Evolutionary conservation across 2,797 vertebrate species (phyloP).

Genomic region (Etheostoma nigrum): DNA sequence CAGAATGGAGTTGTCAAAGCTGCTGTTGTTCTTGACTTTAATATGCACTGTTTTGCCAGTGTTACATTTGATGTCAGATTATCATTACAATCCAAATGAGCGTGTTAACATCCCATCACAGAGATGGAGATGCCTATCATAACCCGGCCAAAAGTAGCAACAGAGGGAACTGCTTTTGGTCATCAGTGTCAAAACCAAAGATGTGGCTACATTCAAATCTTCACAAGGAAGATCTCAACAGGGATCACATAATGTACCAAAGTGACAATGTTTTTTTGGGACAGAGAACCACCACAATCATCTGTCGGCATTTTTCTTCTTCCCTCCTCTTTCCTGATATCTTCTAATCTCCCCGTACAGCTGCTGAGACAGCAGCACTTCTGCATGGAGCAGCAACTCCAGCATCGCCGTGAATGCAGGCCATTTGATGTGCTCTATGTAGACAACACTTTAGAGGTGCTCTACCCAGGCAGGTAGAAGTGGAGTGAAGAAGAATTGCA

Average conservation of each 20-base stretch:
- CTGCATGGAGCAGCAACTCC: conserved; percentile 65
- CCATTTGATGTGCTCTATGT: conserved; percentile 74
- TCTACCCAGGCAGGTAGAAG: conserved; percentile 52
- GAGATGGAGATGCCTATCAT: conserved; percentile 55
- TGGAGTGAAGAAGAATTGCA: conserved; percentile 38
- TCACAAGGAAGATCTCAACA: conserved; percentile 40
- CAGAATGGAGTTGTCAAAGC: conserved; percentile 49
- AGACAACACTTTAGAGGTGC: conserved; percentile 65
- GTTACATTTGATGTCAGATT: conserved; percentile 40
- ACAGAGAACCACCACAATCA: conserved; percentile 40
- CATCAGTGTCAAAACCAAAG: conserved; percentile 40
- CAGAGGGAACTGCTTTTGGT: conserved; percentile 53
- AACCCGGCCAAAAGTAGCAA: conserved; percentile 48
- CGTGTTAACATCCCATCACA: conserved; percentile 46
- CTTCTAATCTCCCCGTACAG: conserved; percentile 67
- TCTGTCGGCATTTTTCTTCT: conserved; percentile 56
- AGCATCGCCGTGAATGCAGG: conserved; percentile 66
- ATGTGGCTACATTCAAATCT: conserved; percentile 24
- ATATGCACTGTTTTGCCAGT: conserved; percentile 7
- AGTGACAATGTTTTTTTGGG: conserved; percentile 52
- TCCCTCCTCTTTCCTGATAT: conserved; percentile 45
- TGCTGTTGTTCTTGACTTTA: conserved; percentile 30
- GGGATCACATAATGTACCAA: conserved; percentile 34
- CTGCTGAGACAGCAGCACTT: conserved; percentile 70
- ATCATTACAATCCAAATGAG: conserved; percentile 52